Conservation (phyloP, 2,113 vertebrate species). For the Pycnonotus jocosus region DNA sequence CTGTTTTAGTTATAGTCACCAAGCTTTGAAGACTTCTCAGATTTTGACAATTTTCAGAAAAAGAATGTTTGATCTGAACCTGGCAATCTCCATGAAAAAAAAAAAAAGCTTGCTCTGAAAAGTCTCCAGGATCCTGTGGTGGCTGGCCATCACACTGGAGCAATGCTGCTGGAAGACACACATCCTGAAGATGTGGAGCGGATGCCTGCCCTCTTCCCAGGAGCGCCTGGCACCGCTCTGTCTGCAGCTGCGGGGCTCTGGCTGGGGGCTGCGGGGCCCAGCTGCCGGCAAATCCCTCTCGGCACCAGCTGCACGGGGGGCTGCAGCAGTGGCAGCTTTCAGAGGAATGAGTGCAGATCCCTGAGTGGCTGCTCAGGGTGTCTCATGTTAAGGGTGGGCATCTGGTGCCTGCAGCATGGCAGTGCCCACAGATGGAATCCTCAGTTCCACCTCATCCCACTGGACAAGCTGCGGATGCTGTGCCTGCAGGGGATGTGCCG, state of each 20-base stretch:
- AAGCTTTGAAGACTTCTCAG: not conserved
- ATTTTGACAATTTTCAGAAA: not conserved
- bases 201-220: not conserved
- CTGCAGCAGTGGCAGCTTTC: fast-evolving
- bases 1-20: not conserved
- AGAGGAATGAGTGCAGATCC: fast-evolving
- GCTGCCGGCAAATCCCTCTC: not conserved
- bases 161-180: not conserved
- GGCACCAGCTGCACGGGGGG: fast-evolving
- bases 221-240: fast-evolving
- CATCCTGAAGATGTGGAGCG: fast-evolving
- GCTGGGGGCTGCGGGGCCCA: not conserved
- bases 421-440: fast-evolving
- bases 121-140: not conserved
- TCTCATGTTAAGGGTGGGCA: not conserved
- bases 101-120: not conserved
- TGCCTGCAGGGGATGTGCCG: not conserved
- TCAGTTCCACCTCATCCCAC: not conserved
- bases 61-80: not conserved
- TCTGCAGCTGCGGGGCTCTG: not conserved
- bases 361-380: not conserved
- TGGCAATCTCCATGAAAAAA: not conserved
- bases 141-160: not conserved
- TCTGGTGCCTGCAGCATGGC: fast-evolving
- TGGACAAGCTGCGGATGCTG: fast-evolving